Conservation (phyloP, 30 jellyfish, hydroid and myxozoan species). For the Mastigias papua region DNA sequence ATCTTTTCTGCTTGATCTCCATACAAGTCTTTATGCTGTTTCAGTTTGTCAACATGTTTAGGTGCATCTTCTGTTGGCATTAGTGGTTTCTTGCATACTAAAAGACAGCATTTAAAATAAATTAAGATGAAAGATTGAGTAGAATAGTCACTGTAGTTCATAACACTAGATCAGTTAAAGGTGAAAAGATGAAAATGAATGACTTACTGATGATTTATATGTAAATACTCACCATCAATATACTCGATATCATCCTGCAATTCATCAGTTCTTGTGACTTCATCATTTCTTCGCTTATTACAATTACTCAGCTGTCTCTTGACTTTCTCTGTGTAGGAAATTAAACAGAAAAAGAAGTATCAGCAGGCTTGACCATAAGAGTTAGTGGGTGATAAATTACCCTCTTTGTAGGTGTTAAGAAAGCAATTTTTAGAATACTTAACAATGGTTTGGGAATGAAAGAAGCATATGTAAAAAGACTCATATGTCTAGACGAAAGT, state of each 20-base stretch:
- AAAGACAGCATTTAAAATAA: background rate
- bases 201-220: background rate
- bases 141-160: no score
- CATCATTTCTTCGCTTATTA: background rate
- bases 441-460: no score
- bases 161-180: no score
- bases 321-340: constrained; percentile 16
- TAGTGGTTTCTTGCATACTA: constrained; percentile 48
- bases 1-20: constrained; percentile 47
- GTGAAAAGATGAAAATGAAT: no score
- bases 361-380: no score
- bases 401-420: no score
- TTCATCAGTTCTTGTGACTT: background rate
- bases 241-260: constrained; percentile 15
- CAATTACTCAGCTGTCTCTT: background rate
- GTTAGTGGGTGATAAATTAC: no score
- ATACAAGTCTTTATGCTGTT: constrained; percentile 28
- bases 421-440: no score
- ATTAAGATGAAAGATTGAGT: background rate
- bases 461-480: no score
- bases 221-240: constrained; percentile 32
- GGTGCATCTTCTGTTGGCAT: constrained; percentile 66
- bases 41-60: constrained; percentile 15
- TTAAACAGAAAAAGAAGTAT: background rate
- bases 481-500: no score